phyloP scores from a whole-genome alignment of 2,113 vertebrate genomes.

The Actenoides hombroni region DNA sequence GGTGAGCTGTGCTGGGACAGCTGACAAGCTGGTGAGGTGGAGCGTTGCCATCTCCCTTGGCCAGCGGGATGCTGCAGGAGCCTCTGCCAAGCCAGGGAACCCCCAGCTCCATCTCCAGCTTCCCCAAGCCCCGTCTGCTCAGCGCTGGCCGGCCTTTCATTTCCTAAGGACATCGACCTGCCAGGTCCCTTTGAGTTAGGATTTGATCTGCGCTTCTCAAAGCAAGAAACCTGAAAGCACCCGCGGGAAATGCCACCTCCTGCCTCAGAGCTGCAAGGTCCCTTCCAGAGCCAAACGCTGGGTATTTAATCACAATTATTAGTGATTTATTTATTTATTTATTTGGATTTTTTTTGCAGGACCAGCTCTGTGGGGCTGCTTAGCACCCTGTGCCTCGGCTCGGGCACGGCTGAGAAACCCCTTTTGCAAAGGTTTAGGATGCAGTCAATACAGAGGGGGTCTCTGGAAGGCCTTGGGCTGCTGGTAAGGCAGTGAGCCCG shows the following conservation, averaged over 20 bases:
- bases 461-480: neutral
- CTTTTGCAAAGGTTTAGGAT: fast-evolving
- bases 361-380: neutral
- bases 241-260: neutral
- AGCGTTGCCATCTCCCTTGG: neutral
- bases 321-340: no score
- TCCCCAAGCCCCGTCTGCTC: neutral
- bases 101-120: neutral
- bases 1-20: no score
- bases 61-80: neutral
- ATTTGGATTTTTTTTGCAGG: neutral
- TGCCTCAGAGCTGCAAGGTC: neutral
- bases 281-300: neutral
- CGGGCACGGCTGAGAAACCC: neutral
- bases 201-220: neutral
- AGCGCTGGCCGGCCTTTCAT: fast-evolving
- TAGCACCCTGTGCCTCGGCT: fast-evolving
- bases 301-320: no score
- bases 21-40: neutral
- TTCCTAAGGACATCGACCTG: neutral
- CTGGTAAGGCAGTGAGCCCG: fast-evolving
- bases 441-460: fast-evolving
- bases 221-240: neutral
- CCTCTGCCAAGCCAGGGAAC: fast-evolving
- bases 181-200: neutral